Conservation (phyloP, 2,888 invertebrate genomes). For the Carabus problematicus region DNA sequence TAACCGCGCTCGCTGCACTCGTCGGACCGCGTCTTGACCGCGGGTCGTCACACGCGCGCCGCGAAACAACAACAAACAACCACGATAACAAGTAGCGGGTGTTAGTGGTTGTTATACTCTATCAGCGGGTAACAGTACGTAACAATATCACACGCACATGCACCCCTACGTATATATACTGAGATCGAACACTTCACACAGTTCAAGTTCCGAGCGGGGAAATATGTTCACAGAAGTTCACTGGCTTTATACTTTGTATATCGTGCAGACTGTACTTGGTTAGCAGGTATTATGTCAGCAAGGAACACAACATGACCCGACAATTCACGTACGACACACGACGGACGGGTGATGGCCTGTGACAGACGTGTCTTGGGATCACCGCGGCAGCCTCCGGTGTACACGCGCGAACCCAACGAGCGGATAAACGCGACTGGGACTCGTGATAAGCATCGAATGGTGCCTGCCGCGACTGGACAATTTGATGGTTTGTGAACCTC, state of each 20-base stretch:
- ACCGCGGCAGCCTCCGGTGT: conserved; percentile 50
- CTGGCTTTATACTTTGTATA: no score
- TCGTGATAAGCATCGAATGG: conserved; percentile 51
- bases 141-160: no score
- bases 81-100: no score
- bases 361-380: conserved; percentile 34
- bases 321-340: neutral
- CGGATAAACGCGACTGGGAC: conserved; percentile 49
- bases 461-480: conserved; percentile 51
- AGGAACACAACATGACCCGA: conserved; percentile 2
- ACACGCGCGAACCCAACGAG: conserved; percentile 54
- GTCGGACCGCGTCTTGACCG: conserved; percentile 77
- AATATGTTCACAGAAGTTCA: no score
- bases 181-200: no score
- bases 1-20: conserved; percentile 68
- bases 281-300: neutral
- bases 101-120: no score
- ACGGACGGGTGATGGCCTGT: conserved; percentile 11
- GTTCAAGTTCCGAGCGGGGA: no score
- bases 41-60: conserved; percentile 12
- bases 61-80: conserved; percentile 2
- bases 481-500: conserved; percentile 55
- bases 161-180: no score
- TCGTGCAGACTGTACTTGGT: no score
- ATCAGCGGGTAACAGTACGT: no score